Percentiles rank a stretch among this genome's conserved stretches.
Evolutionary conservation across 2,888 invertebrate genomes (phyloP).

Genomic region (Leucoma salicis): DNA sequence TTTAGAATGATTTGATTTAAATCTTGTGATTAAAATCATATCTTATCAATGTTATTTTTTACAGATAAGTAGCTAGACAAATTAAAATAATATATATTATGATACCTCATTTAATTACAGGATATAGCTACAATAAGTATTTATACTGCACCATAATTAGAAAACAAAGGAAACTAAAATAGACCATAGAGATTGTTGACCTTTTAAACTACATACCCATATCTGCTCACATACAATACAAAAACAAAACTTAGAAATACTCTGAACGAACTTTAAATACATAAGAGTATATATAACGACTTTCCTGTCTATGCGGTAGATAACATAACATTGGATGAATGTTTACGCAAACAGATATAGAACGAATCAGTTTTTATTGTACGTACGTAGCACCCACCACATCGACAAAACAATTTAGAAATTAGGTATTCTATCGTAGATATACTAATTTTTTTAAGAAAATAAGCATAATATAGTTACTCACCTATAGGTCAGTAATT

Average conservation of each 20-base stretch:
- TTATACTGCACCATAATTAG: not conserved
- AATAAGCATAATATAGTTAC: not conserved
- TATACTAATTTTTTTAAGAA: not conserved
- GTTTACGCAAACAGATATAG: slow-evolving; percentile 1
- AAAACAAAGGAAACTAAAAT: slow-evolving; percentile 5
- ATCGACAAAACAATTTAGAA: too few species aligned
- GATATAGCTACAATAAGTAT: not conserved
- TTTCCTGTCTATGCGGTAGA: slow-evolving; percentile 3
- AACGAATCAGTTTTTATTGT: slow-evolving; percentile 1
- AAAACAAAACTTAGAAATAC: not conserved
- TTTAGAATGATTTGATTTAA: not conserved
- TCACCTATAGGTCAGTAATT: not conserved
- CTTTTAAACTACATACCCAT: not conserved
- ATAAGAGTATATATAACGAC: not conserved
- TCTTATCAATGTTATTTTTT: not conserved
- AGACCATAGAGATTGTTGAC: slow-evolving; percentile 6
- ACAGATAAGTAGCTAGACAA: not conserved
- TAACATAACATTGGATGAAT: slow-evolving; percentile 6
- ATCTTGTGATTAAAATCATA: not conserved
- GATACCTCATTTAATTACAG: not conserved
- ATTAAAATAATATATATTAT: not conserved
- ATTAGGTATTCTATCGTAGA: not conserved
- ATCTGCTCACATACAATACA: not conserved
- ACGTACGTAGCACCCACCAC: not conserved
- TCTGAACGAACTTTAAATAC: not conserved